Evolutionary conservation across 92 coral and sea anemone species (phyloP), one percentile per base, ranked within the genome.

Genomic region (Virgularia gustaviana): DNA sequence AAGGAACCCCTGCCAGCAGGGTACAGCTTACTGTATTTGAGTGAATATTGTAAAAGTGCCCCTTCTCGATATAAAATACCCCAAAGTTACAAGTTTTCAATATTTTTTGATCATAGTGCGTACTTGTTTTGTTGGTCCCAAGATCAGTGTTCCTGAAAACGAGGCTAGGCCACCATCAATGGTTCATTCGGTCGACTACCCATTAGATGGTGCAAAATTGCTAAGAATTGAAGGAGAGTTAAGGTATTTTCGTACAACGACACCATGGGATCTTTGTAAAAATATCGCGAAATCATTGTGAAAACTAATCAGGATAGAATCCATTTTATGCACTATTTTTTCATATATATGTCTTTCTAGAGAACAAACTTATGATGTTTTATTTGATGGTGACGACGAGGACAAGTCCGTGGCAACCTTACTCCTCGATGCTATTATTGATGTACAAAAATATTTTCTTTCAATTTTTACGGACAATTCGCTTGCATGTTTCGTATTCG

Each of bases 111-210:
- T 20, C 73, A 15, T 30, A 94, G 99, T 89, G 37, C 88, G 94
- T 33, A 89, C 99, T 13, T 94, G 99, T 71, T 94, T 94, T 89
- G 99, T 94, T 72, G 99, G 96, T 49, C 96, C 99, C 79, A 94
- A 94, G 87, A 89, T 94, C 65, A 85, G 90, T 78, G 96, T 89
- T 10, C 99, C 99, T 12, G 83, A 80, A 37, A 91, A 89, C 47
- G 99, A 94, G 71, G 84, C 82, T 24, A 91, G 99, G 25, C 99
- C 99, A 9, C 90, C 90, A 15, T 94, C 99, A 6, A 79, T 77
- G 83, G 99, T 94, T 45, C 96, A 85, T 34, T 84, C 90, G 53
- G 95, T 94, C 0, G 99, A 94, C 66, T 94, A 89, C 52, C 99
- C 99, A 6, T 82, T 94, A 59, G 99, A 94, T 81, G 99, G 98